Evolutionary conservation across 2,888 invertebrate genomes (phyloP).

Genomic region (Leucophenga montana): DNA sequence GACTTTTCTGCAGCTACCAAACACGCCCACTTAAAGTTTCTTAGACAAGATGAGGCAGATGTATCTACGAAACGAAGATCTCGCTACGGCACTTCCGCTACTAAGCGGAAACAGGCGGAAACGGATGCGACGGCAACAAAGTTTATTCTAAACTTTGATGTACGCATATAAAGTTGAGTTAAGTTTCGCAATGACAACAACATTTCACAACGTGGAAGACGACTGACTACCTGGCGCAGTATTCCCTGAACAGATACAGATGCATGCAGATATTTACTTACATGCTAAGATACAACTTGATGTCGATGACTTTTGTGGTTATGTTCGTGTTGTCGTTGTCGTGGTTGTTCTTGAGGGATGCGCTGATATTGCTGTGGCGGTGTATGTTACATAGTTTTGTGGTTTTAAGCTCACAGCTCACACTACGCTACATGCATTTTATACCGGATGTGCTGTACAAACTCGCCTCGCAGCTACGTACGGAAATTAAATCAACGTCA

Average conservation of each 20-base stretch:
- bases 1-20: no score
- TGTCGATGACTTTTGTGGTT: conserved; percentile 25
- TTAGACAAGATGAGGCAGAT: no score
- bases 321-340: conserved; percentile 20
- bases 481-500: conserved; percentile 44
- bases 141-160: conserved; percentile 65
- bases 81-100: neutral
- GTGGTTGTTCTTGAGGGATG: conserved; percentile 23
- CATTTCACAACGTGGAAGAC: conserved; percentile 29
- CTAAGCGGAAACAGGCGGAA: conserved; percentile 19
- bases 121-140: conserved; percentile 62
- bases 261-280: conserved; percentile 41
- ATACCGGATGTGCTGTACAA: neutral
- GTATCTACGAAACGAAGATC: no score
- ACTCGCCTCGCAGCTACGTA: neutral
- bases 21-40: no score
- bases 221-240: conserved; percentile 47
- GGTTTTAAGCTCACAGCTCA: neutral
- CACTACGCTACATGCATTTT: neutral
- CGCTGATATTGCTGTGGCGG: conserved; percentile 14
- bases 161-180: conserved; percentile 36
- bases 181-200: conserved; percentile 16
- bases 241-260: conserved; percentile 53
- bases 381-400: conserved; percentile 23
- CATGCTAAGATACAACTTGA: conserved; percentile 41